Percentiles rank a stretch among this genome's conserved stretches.
Conservation (phyloP, 2,797 vertebrate genomes). For the Smutsia gigantea region DNA sequence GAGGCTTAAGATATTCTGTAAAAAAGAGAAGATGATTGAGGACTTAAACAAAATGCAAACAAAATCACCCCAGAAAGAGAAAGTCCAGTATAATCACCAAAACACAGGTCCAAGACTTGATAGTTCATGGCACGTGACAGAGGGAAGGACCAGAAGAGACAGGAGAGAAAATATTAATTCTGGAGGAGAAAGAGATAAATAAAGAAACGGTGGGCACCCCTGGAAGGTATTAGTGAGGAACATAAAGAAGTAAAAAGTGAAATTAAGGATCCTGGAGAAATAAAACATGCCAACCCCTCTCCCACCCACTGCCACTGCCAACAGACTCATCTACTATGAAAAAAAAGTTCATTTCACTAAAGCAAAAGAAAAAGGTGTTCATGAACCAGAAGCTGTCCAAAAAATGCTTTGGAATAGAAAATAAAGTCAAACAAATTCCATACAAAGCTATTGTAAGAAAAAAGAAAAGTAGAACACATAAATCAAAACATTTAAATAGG, state of each 20-base stretch:
- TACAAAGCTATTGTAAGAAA: not conserved
- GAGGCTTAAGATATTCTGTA: not conserved
- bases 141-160: not conserved
- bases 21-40: not conserved
- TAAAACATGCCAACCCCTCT: not conserved
- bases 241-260: not conserved
- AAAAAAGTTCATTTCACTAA: not conserved
- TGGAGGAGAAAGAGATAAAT: not conserved
- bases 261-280: not conserved
- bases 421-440: not conserved
- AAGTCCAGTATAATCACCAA: not conserved
- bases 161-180: not conserved
- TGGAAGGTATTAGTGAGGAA: not conserved
- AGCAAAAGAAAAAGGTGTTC: not conserved
- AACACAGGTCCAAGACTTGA: not conserved
- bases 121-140: not conserved
- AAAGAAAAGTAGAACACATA: not conserved
- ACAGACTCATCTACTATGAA: not conserved
- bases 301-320: not conserved
- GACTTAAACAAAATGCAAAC: not conserved
- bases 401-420: not conserved
- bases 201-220: not conserved
- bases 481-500: not conserved
- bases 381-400: not conserved
- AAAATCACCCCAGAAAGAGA: not conserved